A percentile compares a stretch with the other conserved stretches of the same genome.
Conservation (phyloP, 2,113 vertebrate genomes). For the Neolamprologus longior region DNA sequence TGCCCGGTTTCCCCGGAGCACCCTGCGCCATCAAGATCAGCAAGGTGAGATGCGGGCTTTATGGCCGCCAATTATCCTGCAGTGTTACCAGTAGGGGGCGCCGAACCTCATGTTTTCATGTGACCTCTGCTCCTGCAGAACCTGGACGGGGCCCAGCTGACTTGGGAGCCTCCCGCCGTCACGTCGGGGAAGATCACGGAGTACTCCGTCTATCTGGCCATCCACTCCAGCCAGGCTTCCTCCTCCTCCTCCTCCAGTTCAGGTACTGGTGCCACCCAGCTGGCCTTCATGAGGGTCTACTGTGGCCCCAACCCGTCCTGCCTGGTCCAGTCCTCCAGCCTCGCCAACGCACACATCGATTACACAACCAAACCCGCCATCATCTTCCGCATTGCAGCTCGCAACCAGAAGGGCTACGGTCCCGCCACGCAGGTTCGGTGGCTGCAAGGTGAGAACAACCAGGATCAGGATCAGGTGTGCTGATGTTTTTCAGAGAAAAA, state of each 20-base stretch:
- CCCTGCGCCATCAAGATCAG: constrained; percentile 92
- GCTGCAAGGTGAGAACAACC: constrained; percentile 77
- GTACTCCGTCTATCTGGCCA: constrained; percentile 88
- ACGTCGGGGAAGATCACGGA: constrained; percentile 89
- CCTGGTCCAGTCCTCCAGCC: constrained; percentile 85
- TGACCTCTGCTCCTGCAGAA: constrained; percentile 62
- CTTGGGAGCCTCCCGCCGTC: constrained; percentile 88
- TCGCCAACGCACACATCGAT: constrained; percentile 88
- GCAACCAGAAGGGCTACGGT: constrained; percentile 90
- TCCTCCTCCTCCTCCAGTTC: constrained; percentile 64
- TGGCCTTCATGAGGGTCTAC: constrained; percentile 91
- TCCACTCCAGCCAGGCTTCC: constrained; percentile 81
- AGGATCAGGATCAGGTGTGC: fast-evolving
- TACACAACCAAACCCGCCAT: constrained; percentile 91
- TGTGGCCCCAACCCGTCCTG: constrained; percentile 88
- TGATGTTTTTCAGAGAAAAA: background rate
- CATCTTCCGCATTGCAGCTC: constrained; percentile 90
- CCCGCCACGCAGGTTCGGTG: constrained; percentile 91
- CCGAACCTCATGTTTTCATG: background rate
- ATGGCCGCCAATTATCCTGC: background rate
- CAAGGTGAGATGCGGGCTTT: constrained; percentile 67
- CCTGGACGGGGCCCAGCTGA: constrained; percentile 86
- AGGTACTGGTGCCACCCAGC: constrained; percentile 53
- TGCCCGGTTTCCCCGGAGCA: constrained; percentile 88
- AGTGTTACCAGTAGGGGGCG: background rate